Conservation (phyloP, 2,797 vertebrate species). For the Sebastes nivosus region DNA sequence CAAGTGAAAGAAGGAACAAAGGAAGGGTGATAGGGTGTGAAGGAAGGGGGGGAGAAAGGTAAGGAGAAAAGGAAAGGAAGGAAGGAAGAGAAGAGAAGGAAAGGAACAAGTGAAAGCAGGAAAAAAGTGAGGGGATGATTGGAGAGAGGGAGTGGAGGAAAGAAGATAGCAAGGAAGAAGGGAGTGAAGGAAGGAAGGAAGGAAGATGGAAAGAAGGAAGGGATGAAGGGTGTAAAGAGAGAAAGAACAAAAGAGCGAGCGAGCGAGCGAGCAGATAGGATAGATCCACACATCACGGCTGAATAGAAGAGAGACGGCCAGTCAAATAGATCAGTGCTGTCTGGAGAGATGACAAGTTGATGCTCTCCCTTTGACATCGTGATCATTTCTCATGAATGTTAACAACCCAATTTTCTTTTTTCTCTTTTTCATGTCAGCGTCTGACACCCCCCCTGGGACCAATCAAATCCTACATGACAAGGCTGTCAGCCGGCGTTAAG, state of each 20-base stretch:
- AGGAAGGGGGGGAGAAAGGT: not conserved
- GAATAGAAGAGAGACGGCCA: constrained; percentile 15
- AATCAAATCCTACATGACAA: constrained; percentile 51
- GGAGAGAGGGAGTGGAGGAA: not conserved
- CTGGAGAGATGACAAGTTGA: constrained; percentile 45
- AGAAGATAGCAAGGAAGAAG: not conserved
- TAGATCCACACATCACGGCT: not conserved
- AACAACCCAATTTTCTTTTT: constrained; percentile 39
- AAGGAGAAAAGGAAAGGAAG: too few species aligned
- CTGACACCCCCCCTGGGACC: constrained; percentile 46
- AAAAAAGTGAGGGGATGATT: not conserved
- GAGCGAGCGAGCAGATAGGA: not conserved
- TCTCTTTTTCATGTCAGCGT: constrained; percentile 17
- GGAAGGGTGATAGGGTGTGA: too few species aligned
- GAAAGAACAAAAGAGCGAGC: not conserved
- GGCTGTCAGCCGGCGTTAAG: constrained; percentile 54
- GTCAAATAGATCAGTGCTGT: constrained; percentile 35
- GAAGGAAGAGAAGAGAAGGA: not conserved
- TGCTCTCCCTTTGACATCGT: constrained; percentile 45
- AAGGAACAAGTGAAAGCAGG: not conserved
- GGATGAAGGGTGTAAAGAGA: not conserved
- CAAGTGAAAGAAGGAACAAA: too few species aligned
- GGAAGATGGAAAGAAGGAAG: not conserved
- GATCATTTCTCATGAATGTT: constrained; percentile 65
- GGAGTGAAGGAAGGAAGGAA: too few species aligned